These are phyloP conservation scores for Protomyctophum bolini DNA, from an alignment of 2,113 vertebrate species.

Conservation along the genomic window DNA sequence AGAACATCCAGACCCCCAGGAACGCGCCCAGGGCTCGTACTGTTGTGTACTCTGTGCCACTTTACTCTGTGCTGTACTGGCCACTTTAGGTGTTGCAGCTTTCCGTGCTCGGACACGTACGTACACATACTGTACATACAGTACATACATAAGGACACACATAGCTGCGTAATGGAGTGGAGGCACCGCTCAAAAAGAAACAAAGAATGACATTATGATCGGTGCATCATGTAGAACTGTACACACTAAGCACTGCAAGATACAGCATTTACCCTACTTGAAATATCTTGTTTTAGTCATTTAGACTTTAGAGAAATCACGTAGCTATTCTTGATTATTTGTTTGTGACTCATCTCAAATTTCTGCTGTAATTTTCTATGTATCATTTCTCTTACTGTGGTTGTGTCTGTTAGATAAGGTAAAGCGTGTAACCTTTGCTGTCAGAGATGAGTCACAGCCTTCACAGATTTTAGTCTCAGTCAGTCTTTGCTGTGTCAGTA, in stretches of 20 bases:
- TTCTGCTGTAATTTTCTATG: constrained; percentile 1
- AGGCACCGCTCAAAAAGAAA: no score
- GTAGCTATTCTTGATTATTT: constrained; percentile 20
- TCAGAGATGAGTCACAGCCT: constrained; percentile 66
- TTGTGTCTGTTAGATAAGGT: constrained; percentile 58
- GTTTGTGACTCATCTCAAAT: constrained; percentile 55
- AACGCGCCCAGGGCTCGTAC: no score
- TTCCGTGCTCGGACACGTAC: no score
- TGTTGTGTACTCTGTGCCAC: no score
- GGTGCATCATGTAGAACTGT: constrained; percentile 12
- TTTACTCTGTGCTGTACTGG: no score
- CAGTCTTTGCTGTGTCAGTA: constrained; percentile 3
- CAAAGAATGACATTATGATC: not conserved
- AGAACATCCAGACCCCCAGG: no score
- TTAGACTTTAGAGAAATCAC: not conserved
- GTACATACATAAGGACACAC: no score
- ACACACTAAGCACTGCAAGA: constrained; percentile 1
- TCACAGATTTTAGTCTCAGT: constrained; percentile 16
- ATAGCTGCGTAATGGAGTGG: no score
- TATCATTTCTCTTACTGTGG: not conserved
- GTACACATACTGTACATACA: no score
- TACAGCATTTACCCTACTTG: constrained; percentile 36
- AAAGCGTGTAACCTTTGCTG: constrained; percentile 13
- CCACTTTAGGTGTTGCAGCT: no score
- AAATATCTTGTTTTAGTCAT: constrained; percentile 8